Conservation (phyloP, 2,113 vertebrate species). For the Salvator merianae region DNA sequence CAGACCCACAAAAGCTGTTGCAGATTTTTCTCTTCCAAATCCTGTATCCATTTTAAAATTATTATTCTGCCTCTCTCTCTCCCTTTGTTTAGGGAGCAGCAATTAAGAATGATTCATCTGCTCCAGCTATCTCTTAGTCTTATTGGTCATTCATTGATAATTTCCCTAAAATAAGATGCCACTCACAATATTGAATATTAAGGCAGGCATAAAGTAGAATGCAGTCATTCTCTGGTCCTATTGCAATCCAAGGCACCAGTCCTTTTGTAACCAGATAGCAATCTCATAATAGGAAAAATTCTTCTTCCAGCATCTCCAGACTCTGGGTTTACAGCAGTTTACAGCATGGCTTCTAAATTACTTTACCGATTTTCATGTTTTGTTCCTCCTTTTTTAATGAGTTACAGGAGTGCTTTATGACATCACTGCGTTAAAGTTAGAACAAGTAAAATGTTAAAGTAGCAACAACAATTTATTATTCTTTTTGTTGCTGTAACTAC, state of each 20-base stretch:
- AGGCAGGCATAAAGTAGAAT: not conserved
- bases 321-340: not conserved
- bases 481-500: no score
- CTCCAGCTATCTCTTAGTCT: not conserved
- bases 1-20: no score
- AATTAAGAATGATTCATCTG: not conserved
- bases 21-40: no score
- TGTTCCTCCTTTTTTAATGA: not conserved
- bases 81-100: no score
- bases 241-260: not conserved
- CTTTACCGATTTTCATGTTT: not conserved
- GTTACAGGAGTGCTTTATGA: slow-evolving; percentile 3
- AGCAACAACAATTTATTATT: no score
- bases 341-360: slow-evolving; percentile 6
- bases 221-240: not conserved
- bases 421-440: slow-evolving; percentile 4
- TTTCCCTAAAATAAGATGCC: not conserved
- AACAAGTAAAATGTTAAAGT: slow-evolving; percentile 27
- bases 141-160: not conserved
- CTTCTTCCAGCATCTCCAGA: not conserved
- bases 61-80: no score
- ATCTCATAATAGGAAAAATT: slow-evolving; percentile 3
- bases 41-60: no score
- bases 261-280: not conserved
- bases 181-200: not conserved